Evolutionary conservation across 64 coral and sea anemone species (phyloP), one percentile per base, ranked within the genome.

Genomic region (Trachythela sp.): DNA sequence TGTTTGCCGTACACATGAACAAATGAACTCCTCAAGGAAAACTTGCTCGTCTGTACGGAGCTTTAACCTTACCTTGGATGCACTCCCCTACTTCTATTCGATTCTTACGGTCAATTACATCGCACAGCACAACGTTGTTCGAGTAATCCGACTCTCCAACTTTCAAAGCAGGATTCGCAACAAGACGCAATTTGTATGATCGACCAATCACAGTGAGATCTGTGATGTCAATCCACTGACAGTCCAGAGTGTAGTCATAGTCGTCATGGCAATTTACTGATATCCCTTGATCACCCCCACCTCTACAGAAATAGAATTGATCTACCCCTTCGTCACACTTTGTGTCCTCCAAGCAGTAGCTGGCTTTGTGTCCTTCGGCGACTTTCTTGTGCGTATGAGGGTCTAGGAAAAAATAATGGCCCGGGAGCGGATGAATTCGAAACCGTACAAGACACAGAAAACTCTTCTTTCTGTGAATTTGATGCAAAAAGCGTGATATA

Each of bases 341-440:
- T 2, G 94, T 97, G 87, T 97, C 94, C 32, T 97, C 94, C 56
- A 97, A 80, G 59, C 94, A 97, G 36, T 91, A 97, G 41, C 94
- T 97, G 22, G 94, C 94, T 40, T 97, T 97, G 87, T 97, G 94
- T 13, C 94, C 94, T 30, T 89, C 43, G 18, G 94, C 92, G 15
- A 96, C 18, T n/a, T 88, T 71, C 9, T 59, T 2, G 20, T 80
- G 75, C 9, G 75, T 80, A 9, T 35, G 31, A 10, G 75, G 75
- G 34, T 80, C 75, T 80, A 30, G 32, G 11, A 29, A 30, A 9
- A 36, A 80, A 80, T 31, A 29, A n/a, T n/a, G n/a, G n/a, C n/a
- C n/a, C n/a, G n/a, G n/a, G n/a, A n/a, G n/a, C n/a, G n/a, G n/a
- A n/a, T n/a, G n/a, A n/a, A n/a, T n/a, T n/a, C n/a, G n/a, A n/a